Evolutionary conservation across 2,888 invertebrate genomes (phyloP).

Genomic region (Eumerus sabulonum): DNA sequence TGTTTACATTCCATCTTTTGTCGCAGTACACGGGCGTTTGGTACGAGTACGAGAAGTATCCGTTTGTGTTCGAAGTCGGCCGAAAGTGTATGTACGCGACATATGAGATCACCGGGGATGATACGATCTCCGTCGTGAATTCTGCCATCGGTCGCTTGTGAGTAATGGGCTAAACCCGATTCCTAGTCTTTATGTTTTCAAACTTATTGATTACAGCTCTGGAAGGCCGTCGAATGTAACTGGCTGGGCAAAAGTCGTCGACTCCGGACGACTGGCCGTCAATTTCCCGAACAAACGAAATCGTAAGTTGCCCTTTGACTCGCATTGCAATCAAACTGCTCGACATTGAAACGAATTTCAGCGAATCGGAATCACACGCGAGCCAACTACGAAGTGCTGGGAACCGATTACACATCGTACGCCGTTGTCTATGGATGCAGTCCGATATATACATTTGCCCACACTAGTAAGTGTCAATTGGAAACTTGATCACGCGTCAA

Average conservation of each 20-base stretch:
- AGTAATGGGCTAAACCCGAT: constrained; percentile 58
- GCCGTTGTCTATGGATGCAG: constrained; percentile 83
- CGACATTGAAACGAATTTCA: not conserved
- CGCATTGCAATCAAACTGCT: too few relatives aligned
- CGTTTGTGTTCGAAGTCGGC: constrained; percentile 86
- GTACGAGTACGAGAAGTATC: constrained; percentile 89
- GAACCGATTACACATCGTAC: constrained; percentile 83
- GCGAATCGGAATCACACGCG: constrained; percentile 55
- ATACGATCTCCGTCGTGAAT: constrained; percentile 80
- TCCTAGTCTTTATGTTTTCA: not conserved
- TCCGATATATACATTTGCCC: constrained; percentile 71
- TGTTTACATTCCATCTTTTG: too few relatives aligned
- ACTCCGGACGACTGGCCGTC: constrained; percentile 74
- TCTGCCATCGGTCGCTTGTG: constrained; percentile 74
- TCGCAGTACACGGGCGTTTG: constrained; percentile 86
- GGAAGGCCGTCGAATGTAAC: constrained; percentile 71
- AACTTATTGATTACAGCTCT: constrained; percentile 69
- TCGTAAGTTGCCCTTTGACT: not conserved
- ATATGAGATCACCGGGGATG: constrained; percentile 80
- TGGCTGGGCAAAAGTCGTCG: constrained; percentile 74
- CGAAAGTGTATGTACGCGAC: constrained; percentile 87
- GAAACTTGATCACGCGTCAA: constrained; percentile 17
- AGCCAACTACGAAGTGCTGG: constrained; percentile 81
- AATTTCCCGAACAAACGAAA: constrained; percentile 65
- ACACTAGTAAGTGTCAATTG: constrained; percentile 73